These are phyloP conservation scores for Megaustenia siamemsis DNA, from an alignment of 2,888 invertebrate genomes.

Conservation along the genomic window DNA sequence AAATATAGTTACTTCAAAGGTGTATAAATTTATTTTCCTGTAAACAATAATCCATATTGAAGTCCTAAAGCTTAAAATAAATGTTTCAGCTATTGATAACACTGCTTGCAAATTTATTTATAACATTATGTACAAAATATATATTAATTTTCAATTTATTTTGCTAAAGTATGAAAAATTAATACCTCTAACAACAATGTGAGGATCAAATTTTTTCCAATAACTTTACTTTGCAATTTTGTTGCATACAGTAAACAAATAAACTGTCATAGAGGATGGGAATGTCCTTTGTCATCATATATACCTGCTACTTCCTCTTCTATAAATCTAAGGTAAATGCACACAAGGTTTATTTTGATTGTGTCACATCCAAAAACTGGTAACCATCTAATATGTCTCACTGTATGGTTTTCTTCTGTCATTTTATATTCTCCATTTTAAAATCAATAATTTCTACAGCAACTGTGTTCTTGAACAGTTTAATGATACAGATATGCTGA, in stretches of 20 bases:
- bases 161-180: not conserved
- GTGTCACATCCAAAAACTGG: not conserved
- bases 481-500: too few species aligned
- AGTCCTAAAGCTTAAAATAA: not conserved
- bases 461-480: too few species aligned
- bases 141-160: not conserved
- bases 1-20: not conserved
- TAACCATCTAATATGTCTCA: too few species aligned
- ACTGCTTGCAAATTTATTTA: too few species aligned
- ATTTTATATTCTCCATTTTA: too few species aligned
- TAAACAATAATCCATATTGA: not conserved
- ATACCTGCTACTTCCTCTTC: not conserved
- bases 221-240: not conserved
- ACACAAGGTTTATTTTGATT: not conserved
- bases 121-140: not conserved
- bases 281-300: not conserved
- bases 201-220: not conserved
- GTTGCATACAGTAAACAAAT: not conserved
- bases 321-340: not conserved
- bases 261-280: too few species aligned
- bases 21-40: not conserved
- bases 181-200: not conserved
- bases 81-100: too few species aligned
- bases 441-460: too few species aligned
- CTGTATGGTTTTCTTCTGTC: too few species aligned